Conservation (phyloP, 1,140 invertebrate species). For the Leptinotarsa undecemlineata region DNA sequence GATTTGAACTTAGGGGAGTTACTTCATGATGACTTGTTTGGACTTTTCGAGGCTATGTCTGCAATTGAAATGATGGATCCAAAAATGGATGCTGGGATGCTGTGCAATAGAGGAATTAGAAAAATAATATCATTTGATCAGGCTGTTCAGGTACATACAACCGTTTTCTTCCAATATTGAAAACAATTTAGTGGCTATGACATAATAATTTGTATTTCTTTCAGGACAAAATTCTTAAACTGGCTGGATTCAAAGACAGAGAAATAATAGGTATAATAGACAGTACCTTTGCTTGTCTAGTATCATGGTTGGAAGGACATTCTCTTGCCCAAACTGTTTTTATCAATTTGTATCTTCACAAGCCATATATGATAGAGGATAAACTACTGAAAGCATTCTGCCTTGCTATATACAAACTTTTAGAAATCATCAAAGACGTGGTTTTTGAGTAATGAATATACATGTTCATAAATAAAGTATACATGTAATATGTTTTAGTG, state of each 20-base stretch:
- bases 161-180: neutral
- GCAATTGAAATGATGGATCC: slow-evolving; percentile 99
- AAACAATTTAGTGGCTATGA: neutral
- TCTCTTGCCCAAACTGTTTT: slow-evolving; percentile 97
- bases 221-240: slow-evolving; percentile 76
- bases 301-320: slow-evolving; percentile 93
- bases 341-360: slow-evolving; percentile 94
- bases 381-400: slow-evolving; percentile 84
- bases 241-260: slow-evolving; percentile 71
- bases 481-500: slow-evolving; percentile 56
- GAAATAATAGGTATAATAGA: slow-evolving; percentile 91
- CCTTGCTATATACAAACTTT: slow-evolving; percentile 85
- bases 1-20: slow-evolving; percentile 86
- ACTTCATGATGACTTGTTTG: slow-evolving; percentile 85
- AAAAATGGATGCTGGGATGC: slow-evolving; percentile 99
- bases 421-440: slow-evolving; percentile 88
- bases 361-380: slow-evolving; percentile 84
- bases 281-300: slow-evolving; percentile 87
- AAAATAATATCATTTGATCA: slow-evolving; percentile 88
- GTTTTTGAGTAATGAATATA: slow-evolving; percentile 71
- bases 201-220: slow-evolving; percentile 33
- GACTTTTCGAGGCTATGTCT: slow-evolving; percentile 97
- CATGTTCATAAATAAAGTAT: slow-evolving; percentile 30
- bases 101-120: slow-evolving; percentile 85
- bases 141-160: slow-evolving; percentile 71